Base-by-base conservation (phyloP, 2,113 vertebrate genomes). In the Cathartes aura region DNA sequence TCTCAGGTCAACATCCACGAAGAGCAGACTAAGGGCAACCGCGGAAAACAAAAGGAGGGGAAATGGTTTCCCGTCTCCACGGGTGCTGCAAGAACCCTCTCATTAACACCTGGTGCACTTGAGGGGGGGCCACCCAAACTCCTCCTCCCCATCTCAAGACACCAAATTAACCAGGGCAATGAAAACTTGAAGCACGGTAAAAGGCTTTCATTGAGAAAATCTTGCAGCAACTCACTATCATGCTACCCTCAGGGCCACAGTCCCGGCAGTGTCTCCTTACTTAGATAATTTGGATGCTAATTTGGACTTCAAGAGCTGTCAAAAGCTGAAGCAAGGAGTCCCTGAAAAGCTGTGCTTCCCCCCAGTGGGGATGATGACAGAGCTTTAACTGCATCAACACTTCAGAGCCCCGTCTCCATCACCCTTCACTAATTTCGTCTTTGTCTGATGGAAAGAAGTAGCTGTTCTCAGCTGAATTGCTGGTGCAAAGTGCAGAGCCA, bases 241-340 rank as follows among this genome's bases (percentile, higher is more conserved):
- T 8, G 20, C 27, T n/a, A 47, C 23, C 36, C 23, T 23, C 14
- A 68, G 43, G 68, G 63, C 30, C 11, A 21, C 18, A 62, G 27
- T 26, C 21, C 50, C 2, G 0, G 32, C 52, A 80, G 26, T 2
- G 2, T 36, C 76, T 89, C 68, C 83, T 82, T 21, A 42, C 62
- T 68, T 2, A 1, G 38, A 26, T 40, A 47, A 95, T 93, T 11
- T 60, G 29, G 59, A 91, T 83, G 67, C 50, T 73, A 73, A 91
- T 95, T 94, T 58, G 76, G 76, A 71, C 80, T 87, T 81, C 63
- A 80, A 92, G 93, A 68, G 87, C 71, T 82, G 79, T 55, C 74
- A 92, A 53, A 88, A 70, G 16, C 70, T 15, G 1, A 70, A 70
- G 53, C 12, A 24, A 59, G 0, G 1, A 55, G 26, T 36, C 40